Percentiles rank a stretch among this genome's conserved stretches.
phyloP scores from a whole-genome alignment of 2,113 vertebrate genomes.

The Dipodomys merriami region DNA sequence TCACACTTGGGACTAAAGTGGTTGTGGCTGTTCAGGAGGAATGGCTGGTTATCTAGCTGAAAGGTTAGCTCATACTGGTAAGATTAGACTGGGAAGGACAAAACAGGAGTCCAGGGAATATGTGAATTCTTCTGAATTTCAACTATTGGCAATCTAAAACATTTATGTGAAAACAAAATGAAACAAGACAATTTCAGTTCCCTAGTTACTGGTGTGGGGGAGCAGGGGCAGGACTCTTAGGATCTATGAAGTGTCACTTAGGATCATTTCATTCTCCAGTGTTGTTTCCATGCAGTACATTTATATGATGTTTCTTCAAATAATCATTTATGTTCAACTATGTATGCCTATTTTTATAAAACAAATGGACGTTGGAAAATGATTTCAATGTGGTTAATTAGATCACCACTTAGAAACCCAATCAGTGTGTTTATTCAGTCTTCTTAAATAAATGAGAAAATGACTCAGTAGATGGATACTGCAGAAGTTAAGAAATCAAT shows the following conservation, averaged over 20 bases:
- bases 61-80: neutral
- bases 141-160: neutral
- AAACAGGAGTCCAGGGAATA: neutral
- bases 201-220: neutral
- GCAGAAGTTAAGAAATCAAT: neutral
- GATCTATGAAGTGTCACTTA: neutral
- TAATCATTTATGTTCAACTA: neutral
- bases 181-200: neutral
- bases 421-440: neutral
- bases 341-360: neutral
- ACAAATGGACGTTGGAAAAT: neutral
- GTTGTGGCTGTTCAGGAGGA: neutral
- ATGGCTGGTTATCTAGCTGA: neutral
- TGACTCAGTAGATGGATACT: neutral
- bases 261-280: neutral
- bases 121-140: neutral
- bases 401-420: neutral
- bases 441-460: neutral
- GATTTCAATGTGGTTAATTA: neutral
- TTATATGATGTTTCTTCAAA: neutral
- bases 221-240: neutral
- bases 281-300: neutral
- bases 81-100: neutral
- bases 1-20: neutral
- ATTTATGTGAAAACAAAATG: slow-evolving; percentile 12